Evolutionary conservation across 2,888 invertebrate species (phyloP), one percentile per base, ranked within the genome.

Genomic region (Stegana nigrithorax): DNA sequence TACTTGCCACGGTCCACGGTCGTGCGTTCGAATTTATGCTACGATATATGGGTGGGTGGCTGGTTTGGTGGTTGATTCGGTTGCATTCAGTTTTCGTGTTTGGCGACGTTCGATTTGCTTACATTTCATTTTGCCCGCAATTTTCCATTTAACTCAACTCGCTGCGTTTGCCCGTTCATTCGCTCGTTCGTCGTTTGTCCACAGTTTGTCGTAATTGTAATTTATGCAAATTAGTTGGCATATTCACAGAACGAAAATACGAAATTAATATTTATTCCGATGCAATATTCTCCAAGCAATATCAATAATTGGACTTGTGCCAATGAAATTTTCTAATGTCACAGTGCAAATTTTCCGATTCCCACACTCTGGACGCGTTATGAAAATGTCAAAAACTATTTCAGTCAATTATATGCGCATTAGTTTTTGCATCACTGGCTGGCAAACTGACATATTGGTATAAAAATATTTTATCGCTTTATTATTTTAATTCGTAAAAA

Each of bases 161-260:
- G 23, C n/a, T 47, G n/a, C n/a, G n/a, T n/a, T n/a, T n/a, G n/a
- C n/a, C n/a, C 23, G 25, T 47, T 47, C 47, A 47, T 21, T 51
- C 27, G 39, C 10, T 36, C 10, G 5, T n/a, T n/a, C n/a, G 39
- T 10, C 14, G 39, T 27, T 0, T 26, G n/a, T 44, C 17, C 17
- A 7, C 44, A 47, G 6, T 47, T 47, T 25, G 25, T n/a, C n/a
- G n/a, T n/a, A 47, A 55, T 50, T 47, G 47, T 10, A 47, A 55
- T 55, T 36, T 55, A 21, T 36, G 53, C 21, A 55, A 55, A 55
- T 55, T 55, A 27, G 19, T 27, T 55, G 53, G 19, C 17, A 55
- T 55, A 36, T 25, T 23, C 27, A 17, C 7, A 26, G 6, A 26
- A 23, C n/a, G 6, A 50, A 26, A 25, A 2, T 50, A 2, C 36